Base-by-base conservation (phyloP, 2,797 vertebrate genomes). In the Cyprinella venusta region DNA sequence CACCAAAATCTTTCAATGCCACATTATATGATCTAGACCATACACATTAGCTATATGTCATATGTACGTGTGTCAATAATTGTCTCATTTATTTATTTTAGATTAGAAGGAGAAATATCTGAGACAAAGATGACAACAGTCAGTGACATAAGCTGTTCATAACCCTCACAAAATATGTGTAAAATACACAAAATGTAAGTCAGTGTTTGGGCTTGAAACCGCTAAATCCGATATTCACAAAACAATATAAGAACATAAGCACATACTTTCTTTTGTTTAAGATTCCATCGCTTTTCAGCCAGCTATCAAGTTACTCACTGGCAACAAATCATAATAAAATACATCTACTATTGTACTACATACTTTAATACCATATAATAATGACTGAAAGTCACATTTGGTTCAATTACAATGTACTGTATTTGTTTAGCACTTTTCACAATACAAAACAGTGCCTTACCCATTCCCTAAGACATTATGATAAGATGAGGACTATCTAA, bases 181-280 rank as follows among this genome's bases (percentile, higher is more conserved):
- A 38, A 81, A 65, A 75, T 65, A 75, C 33, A 82, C 48, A 1
- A 26, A 16, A 67, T 45, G 1, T 10, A 16, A 45, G 7, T 59
- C 63, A 68, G 38, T 68, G 63, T 68, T 82, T 82, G 40, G 48
- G 67, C 18, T 56, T 68, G 63, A 67, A 68, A 76, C 48, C 8
- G 50, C 48, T 9, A 59, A 68, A 82, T 82, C 50, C 5, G 63
- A 68, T 76, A 82, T 82, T 69, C 68, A 59, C 38, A 45, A 68
- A 76, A 76, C 38, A 69, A 56, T 67, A 67, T 33, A 40, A 67
- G 54, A 42, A 26, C 36, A 33, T 18, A 68, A 68, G 18, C 81
- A 6, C 64, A 82, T 48, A 42, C 19, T 69, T 82, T 24, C 48
- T 24, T 21, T 56, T 68, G 63, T 54, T 45, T 54, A 76, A 76